Conservation (phyloP, 1,140 invertebrate species). For the Nephila pilipes region DNA sequence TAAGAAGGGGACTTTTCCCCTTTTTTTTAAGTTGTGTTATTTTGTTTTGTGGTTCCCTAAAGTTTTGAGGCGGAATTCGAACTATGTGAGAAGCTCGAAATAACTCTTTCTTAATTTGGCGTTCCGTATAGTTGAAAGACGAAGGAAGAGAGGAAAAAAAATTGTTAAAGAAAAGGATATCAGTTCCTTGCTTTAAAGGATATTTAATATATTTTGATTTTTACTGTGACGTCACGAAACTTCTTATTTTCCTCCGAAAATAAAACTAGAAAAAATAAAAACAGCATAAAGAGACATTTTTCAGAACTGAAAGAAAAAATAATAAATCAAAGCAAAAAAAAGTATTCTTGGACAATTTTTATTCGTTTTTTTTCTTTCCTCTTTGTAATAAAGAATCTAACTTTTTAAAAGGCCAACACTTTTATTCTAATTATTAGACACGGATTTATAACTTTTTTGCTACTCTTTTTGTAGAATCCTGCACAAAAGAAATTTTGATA, state of each 20-base stretch:
- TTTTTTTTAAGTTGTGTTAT: conserved; percentile 58
- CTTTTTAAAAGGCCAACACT: conserved; percentile 39
- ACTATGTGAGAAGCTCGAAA: conserved; percentile 68
- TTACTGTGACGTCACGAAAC: conserved; percentile 63
- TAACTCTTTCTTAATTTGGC: conserved; percentile 75
- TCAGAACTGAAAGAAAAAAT: not conserved
- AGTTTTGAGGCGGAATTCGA: conserved; percentile 72
- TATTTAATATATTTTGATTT: conserved; percentile 77
- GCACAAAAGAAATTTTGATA: not conserved
- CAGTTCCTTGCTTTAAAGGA: conserved; percentile 72
- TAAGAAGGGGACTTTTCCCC: not conserved
- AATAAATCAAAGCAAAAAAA: not conserved
- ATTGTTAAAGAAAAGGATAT: conserved; percentile 62
- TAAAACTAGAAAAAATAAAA: not conserved
- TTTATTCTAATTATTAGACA: conserved; percentile 54
- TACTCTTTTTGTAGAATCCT: not conserved
- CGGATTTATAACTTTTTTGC: not conserved
- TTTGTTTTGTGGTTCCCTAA: conserved; percentile 61
- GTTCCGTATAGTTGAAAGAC: conserved; percentile 19
- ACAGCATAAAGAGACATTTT: not conserved
- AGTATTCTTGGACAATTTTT: not conserved
- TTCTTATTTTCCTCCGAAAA: not conserved
- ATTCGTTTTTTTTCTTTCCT: not conserved
- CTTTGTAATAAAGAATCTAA: conserved; percentile 17
- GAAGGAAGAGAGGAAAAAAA: conserved; percentile 5